Evolutionary conservation across 2,797 vertebrate species (phyloP), one percentile per base, ranked within the genome.

Genomic region (Parotocinclus haroldoi): DNA sequence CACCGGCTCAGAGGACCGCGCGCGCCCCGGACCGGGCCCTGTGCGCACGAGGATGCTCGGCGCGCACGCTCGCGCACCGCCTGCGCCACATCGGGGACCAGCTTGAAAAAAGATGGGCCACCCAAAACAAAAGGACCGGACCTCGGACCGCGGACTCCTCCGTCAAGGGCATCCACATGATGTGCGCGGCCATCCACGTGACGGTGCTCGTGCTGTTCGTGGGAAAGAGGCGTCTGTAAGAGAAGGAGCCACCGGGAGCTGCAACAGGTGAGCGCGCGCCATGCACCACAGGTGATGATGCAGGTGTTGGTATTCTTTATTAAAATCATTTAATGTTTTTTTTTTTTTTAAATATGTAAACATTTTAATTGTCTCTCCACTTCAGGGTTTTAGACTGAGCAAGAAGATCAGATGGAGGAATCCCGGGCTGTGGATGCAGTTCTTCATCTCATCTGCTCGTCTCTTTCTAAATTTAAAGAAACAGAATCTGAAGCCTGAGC

Each of bases 1-100:
- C 92, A 74, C 91, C 91, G 74, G 81, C 82, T 76, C 89, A 91
- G 79, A 92, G 90, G 83, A 88, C 88, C 58, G 72, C 91, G 82
- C 87, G 90, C 72, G 88, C 88, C 79, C 86, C 88, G 65, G 89
- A 89, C 40, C 88, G 86, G 73, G 87, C 91, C 77, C 82, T 82
- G 10, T 42, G 40, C 9, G 40, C 79, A 67, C 87, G 83, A 73
- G 74, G 85, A 55, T 82, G 78, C 7, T 80, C 79, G 51, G 84
- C 82, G 12, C 86, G 90, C 85, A 80, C 89, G 67, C 89, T 94
- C 0, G 95, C 93, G 49, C 84, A 89, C 62, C 91, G 94, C 54
- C 86, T 98, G 81, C 88, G 93, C 82, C 89, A 87, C 76, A 92
- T 96, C 79, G 95, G 95, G 54, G 95, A 98, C 84, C 91, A 92